A percentile compares a stretch with the other conserved stretches of the same genome.
These are phyloP conservation scores for Eupithecia abbreviata DNA, from an alignment of 2,888 invertebrate species.

Conservation along the genomic window DNA sequence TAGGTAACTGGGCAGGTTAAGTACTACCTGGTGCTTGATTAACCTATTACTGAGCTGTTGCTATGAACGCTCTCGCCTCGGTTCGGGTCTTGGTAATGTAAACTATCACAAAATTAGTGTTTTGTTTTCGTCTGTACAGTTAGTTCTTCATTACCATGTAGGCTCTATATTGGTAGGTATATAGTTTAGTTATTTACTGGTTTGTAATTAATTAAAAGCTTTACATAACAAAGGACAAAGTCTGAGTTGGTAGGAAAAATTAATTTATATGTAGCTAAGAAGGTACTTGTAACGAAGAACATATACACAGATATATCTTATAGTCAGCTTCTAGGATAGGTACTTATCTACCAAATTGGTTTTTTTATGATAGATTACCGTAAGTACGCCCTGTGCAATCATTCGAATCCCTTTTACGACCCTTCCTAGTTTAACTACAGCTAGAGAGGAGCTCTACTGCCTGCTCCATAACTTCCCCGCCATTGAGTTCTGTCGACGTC, in stretches of 20 bases:
- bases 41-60: background rate
- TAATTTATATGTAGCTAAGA: background rate
- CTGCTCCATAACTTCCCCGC: background rate
- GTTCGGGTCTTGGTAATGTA: background rate
- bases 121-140: no score
- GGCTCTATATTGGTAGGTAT: no score
- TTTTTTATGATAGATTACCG: slow-evolving; percentile 4
- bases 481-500: slow-evolving; percentile 8
- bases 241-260: no score
- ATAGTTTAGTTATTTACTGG: no score
- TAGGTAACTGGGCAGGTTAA: background rate
- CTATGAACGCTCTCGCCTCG: background rate
- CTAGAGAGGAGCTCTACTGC: background rate
- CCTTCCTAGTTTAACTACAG: background rate
- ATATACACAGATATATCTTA: background rate
- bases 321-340: background rate
- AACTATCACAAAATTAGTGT: background rate
- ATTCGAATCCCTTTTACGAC: background rate
- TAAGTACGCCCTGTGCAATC: background rate
- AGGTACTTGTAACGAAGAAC: background rate
- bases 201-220: no score
- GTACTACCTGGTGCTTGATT: background rate
- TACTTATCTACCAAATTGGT: background rate
- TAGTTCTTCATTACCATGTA: no score
- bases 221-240: no score